Evolutionary conservation across 2,888 invertebrate genomes (phyloP).

Genomic region (Pyrrhia umbra): DNA sequence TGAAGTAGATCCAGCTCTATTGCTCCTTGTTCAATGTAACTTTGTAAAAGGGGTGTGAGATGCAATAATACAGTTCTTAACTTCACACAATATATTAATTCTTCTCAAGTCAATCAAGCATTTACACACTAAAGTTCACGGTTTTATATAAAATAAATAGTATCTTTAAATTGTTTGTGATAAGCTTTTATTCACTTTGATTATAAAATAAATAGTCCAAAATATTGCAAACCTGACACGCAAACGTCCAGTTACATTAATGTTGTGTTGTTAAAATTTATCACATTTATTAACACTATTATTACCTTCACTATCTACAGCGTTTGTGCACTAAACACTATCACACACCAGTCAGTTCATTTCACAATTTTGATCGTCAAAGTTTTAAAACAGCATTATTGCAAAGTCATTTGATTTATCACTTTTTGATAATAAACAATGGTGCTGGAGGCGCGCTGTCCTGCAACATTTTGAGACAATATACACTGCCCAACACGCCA

Average conservation of each 20-base stretch:
- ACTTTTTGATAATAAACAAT: constrained; percentile 90
- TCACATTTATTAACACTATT: constrained; percentile 57
- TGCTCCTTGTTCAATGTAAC: not conserved
- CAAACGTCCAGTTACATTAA: constrained; percentile 32
- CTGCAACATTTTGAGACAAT: constrained; percentile 89
- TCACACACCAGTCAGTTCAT: constrained; percentile 60
- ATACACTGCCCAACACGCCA: constrained; percentile 89
- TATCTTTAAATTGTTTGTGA: constrained; percentile 19
- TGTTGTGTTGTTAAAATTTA: constrained; percentile 47
- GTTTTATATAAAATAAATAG: constrained; percentile 11
- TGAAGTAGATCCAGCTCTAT: not conserved
- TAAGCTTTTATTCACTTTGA: constrained; percentile 9
- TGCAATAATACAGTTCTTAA: not conserved
- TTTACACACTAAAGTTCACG: not conserved
- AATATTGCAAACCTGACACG: constrained; percentile 42
- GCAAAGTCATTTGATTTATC: constrained; percentile 89
- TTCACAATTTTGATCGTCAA: constrained; percentile 67
- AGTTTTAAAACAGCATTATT: constrained; percentile 75
- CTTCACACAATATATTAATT: constrained; percentile 3
- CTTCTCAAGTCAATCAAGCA: not conserved
- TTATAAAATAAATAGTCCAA: constrained; percentile 4
- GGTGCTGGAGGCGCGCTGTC: constrained; percentile 79
- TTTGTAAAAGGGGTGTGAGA: not conserved
- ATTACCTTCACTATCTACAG: constrained; percentile 47
- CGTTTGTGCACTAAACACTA: constrained; percentile 61